Evolutionary conservation across 1,140 invertebrate species (phyloP), one percentile per base, ranked within the genome.

Genomic region (Anadara kagoshimensis): DNA sequence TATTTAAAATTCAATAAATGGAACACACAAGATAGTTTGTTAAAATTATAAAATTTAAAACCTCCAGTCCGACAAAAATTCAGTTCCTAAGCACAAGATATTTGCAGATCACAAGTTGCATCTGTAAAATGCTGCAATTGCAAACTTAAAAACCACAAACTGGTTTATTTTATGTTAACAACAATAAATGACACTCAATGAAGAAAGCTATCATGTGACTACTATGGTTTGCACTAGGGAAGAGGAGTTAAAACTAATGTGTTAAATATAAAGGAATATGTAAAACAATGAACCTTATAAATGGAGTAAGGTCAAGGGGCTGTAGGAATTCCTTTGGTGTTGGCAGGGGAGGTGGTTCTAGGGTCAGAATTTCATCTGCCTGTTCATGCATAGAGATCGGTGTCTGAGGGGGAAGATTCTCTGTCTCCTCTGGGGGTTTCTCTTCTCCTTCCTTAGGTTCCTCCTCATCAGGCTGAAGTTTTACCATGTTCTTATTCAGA

Each of bases 251-350:
- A 10, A 36, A 29, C 22, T 49, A n/a, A 11, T 18, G 43, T 56
- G n/a, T n/a, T n/a, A n/a, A n/a, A n/a, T n/a, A n/a, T n/a, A n/a
- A n/a, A n/a, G n/a, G n/a, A 36, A 36, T 3, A 36, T 2, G 29
- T 36, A 7, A 36, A 36, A 36, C 47, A 56, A 47, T 67, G 73
- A 63, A 89, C 87, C 75, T 85, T 11, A 87, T 44, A 74, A 88
- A 89, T 45, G 86, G 87, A 51, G 84, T 83, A 11, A 84, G 22
- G 69, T 89, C 88, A 18, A 89, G 45, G 8, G 85, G 84, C 64
- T 83, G 82, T 44, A 89, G 77, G 36, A 85, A 79, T 66, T 87
- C 85, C 68, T 85, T 86, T 0, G 85, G 79, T 61, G 78, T 70
- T 12, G 84, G 83, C 45, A 83, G 76, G 24, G 75, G 76, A 5